These are phyloP conservation scores for Torymus aiolomorphi DNA, from an alignment of 2,888 invertebrate species.

Conservation along the genomic window DNA sequence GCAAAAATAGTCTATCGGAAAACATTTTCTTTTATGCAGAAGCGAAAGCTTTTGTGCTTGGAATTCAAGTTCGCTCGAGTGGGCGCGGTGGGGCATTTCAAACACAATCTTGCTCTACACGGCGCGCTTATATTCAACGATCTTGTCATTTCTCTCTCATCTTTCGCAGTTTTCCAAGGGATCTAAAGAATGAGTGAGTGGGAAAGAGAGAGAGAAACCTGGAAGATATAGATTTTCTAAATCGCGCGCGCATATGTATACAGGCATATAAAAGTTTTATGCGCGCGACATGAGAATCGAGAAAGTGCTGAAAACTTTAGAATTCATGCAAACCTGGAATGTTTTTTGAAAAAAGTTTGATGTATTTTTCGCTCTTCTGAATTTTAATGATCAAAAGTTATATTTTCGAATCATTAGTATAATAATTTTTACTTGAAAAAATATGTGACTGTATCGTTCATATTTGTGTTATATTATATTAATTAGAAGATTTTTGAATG, in stretches of 20 bases:
- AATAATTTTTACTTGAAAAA: not conserved
- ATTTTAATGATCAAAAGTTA: not conserved
- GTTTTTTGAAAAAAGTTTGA: conserved; percentile 4
- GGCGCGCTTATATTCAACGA: conserved; percentile 19
- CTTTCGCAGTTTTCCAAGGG: conserved; percentile 6
- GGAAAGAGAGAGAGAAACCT: too few species aligned
- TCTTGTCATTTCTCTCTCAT: conserved; percentile 27
- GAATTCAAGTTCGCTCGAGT: conserved; percentile 25
- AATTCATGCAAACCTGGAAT: not conserved
- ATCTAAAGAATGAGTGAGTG: too few species aligned
- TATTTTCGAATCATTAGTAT: not conserved
- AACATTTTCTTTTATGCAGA: conserved; percentile 16
- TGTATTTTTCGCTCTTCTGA: not conserved
- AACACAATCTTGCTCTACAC: not conserved
- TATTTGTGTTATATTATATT: too few species aligned
- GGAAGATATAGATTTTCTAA: conserved; percentile 13
- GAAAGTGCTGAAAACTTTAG: not conserved
- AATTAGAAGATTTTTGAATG: too few species aligned
- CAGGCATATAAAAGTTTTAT: not conserved
- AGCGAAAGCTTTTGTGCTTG: conserved; percentile 1
- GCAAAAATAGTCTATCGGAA: conserved; percentile 24
- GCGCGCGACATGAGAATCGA: not conserved
- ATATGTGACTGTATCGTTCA: too few species aligned
- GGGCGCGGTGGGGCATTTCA: conserved; percentile 9
- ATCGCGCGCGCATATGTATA: not conserved